These are phyloP conservation scores for Sardinella longiceps DNA, from an alignment of 2,797 vertebrate genomes.

Conservation along the genomic window DNA sequence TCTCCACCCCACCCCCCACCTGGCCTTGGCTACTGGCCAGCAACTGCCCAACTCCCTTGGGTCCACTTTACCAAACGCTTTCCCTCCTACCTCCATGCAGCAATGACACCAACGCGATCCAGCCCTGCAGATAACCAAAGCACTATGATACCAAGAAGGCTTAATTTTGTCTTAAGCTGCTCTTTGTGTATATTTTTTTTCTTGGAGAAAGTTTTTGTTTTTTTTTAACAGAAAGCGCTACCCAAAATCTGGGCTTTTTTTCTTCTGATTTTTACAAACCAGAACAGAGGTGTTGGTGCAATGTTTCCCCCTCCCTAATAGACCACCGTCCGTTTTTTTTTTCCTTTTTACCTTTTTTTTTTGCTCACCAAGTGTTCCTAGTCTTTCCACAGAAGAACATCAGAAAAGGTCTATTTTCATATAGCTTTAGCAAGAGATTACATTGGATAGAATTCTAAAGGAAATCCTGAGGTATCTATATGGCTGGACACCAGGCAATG, in stretches of 20 bases:
- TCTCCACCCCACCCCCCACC: not conserved
- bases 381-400: slow-evolving; percentile 60
- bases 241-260: slow-evolving; percentile 55
- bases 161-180: slow-evolving; percentile 69
- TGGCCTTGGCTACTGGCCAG: not conserved
- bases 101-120: slow-evolving; percentile 20
- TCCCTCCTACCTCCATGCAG: slow-evolving; percentile 14
- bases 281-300: slow-evolving; percentile 55
- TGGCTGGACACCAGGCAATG: slow-evolving; percentile 35
- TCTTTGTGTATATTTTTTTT: slow-evolving; percentile 64
- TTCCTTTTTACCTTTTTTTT: slow-evolving; percentile 40
- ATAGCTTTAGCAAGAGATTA: slow-evolving; percentile 70
- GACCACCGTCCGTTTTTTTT: slow-evolving; percentile 71
- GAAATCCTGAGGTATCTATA: slow-evolving; percentile 47
- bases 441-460: slow-evolving; percentile 66
- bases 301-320: slow-evolving; percentile 43
- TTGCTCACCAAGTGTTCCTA: slow-evolving; percentile 60
- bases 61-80: not conserved
- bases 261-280: slow-evolving; percentile 51
- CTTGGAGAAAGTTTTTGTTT: slow-evolving; percentile 62
- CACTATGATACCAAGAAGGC: slow-evolving; percentile 70
- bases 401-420: slow-evolving; percentile 70
- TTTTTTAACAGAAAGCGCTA: slow-evolving; percentile 63
- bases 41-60: not conserved
- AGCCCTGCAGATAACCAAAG: slow-evolving; percentile 72